Evolutionary conservation across 1,140 invertebrate genomes (phyloP), one percentile per base, ranked within the genome.

Genomic region (Aporrectodea caliginosa): DNA sequence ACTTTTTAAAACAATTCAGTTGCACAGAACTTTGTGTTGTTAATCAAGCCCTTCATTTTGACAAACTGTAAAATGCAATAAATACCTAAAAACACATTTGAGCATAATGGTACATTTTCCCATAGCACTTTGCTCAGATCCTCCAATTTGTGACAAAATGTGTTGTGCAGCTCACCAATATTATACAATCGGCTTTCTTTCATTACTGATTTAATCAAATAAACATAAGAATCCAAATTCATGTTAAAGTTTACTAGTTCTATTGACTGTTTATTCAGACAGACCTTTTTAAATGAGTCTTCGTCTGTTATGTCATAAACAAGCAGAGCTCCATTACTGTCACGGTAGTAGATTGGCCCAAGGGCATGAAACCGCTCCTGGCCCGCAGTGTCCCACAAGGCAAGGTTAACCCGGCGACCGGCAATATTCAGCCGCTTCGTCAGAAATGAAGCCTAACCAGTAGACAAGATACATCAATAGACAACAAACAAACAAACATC

Each of bases 231-330:
- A 69, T 14, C 14, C 14, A 69, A 14, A 16, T 14, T 69, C 58
- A 16, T 69, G 14, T 69, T 69, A 69, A 16, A 69, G 27, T 16
- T 69, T 69, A 16, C 58, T 69, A 14, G 14, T 69, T 69, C n/a
- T n/a, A 69, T 14, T 69, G 58, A 16, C 58, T n/a, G 27, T 69
- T 16, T 69, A 69, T n/a, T n/a, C n/a, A n/a, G n/a, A n/a, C 43
- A 58, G 89, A 96, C 97, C 90, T 98, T 98, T 87, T 94, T 92
- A 90, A 99, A 99, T 1, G 97, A 98, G 85, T 97, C 94, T 88
- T 95, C 92, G 90, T 99, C 96, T 73, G 97, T 98, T 73, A 99
- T 98, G 89, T 99, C 98, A 89, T 99, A 99, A 2, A 99, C 97
- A 80, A 99, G 91, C 83, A 99, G 93, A 72, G 98, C 98, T 83